A percentile compares a stretch with the other conserved stretches of the same genome.
phyloP scores from a whole-genome alignment of 2,888 invertebrate species.

The Idaea biselata region DNA sequence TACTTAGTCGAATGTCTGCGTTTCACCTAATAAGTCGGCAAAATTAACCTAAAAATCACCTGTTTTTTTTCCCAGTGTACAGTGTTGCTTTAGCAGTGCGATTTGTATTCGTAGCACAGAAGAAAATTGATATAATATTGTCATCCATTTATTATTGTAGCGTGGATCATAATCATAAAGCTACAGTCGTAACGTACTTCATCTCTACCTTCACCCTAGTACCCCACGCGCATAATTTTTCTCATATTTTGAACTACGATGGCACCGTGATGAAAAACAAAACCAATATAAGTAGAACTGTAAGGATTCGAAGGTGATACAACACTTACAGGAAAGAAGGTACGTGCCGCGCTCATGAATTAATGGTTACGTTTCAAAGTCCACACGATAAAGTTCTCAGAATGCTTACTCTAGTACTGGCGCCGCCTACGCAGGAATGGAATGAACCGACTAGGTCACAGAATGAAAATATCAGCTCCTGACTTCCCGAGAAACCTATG shows the following conservation, averaged over 20 bases:
- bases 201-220: not conserved
- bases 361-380: slow-evolving; percentile 47
- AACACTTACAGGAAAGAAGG: slow-evolving; percentile 33
- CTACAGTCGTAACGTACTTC: not conserved
- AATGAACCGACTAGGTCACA: slow-evolving; percentile 33
- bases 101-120: no score
- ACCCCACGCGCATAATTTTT: slow-evolving; percentile 27
- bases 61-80: no score
- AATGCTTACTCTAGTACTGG: slow-evolving; percentile 66
- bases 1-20: no score
- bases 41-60: no score
- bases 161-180: not conserved
- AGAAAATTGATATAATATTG: not conserved
- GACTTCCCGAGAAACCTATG: slow-evolving; percentile 3
- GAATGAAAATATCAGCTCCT: slow-evolving; percentile 15
- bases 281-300: slow-evolving; percentile 45
- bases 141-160: not conserved
- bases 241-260: slow-evolving; percentile 33
- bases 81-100: no score
- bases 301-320: slow-evolving; percentile 28
- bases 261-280: slow-evolving; percentile 43
- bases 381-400: slow-evolving; percentile 63
- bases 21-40: no score
- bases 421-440: slow-evolving; percentile 45
- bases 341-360: slow-evolving; percentile 59